Evolutionary conservation across 2,113 vertebrate genomes (phyloP).

Genomic region (Pungitius pungitius): DNA sequence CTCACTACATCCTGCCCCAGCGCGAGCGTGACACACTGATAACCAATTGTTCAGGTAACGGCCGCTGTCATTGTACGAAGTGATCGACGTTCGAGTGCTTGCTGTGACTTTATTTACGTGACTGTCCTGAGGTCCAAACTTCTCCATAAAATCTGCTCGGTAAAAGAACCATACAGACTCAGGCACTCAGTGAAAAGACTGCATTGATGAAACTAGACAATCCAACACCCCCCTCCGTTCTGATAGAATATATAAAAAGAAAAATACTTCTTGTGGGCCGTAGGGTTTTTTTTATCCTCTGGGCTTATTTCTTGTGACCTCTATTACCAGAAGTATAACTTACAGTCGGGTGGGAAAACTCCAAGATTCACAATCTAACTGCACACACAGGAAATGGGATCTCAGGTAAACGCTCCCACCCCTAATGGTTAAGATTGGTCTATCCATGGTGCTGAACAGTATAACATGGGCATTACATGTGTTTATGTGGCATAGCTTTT

Average conservation of each 20-base stretch:
- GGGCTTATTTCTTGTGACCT: constrained; percentile 51
- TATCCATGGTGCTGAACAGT: constrained; percentile 26
- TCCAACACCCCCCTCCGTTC: not conserved
- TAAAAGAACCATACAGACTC: not conserved
- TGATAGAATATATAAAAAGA: not conserved
- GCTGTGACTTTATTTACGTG: not conserved
- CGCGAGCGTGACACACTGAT: too few relatives aligned
- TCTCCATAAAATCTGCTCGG: not conserved
- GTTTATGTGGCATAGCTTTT: constrained; percentile 13
- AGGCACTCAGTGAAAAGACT: not conserved
- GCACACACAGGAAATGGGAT: constrained; percentile 20
- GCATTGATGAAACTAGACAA: not conserved
- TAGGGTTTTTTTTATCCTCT: constrained; percentile 41
- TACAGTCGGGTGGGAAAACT: constrained; percentile 5
- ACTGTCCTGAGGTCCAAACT: not conserved
- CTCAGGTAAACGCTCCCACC: constrained; percentile 1
- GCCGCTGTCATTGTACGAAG: not conserved
- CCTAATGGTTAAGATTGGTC: not conserved
- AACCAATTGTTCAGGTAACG: not conserved
- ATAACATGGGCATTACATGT: not conserved
- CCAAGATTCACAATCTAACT: constrained; percentile 9
- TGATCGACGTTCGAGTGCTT: not conserved
- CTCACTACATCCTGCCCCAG: too few relatives aligned
- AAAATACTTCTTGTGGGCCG: constrained; percentile 11
- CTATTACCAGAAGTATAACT: constrained; percentile 33